Conservation (phyloP, 2,113 vertebrate genomes). For the Pardalotus punctatus region DNA sequence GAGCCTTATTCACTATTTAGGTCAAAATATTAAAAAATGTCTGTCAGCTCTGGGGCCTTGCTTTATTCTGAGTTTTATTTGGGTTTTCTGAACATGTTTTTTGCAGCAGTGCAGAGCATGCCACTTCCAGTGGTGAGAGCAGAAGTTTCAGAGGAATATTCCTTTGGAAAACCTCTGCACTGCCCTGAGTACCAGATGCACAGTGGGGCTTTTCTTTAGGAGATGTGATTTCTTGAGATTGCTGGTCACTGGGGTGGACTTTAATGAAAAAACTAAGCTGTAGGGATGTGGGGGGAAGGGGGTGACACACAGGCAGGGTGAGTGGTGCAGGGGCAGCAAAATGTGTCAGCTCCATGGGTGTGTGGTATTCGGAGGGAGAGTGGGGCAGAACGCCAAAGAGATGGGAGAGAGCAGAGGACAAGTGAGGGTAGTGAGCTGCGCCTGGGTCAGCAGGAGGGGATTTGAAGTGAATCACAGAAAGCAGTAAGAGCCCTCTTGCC, state of each 20-base stretch:
- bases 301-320: fast-evolving
- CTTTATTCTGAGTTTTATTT: not conserved
- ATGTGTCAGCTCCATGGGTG: fast-evolving
- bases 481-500: not conserved
- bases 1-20: conserved; percentile 33
- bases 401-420: not conserved
- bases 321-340: fast-evolving
- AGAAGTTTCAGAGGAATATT: not conserved
- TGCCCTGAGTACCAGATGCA: not conserved
- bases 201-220: not conserved
- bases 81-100: not conserved
- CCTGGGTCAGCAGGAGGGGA: not conserved
- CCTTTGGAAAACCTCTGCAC: fast-evolving
- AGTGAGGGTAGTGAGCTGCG: not conserved
- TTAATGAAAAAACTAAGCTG: not conserved
- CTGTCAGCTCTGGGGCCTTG: not conserved
- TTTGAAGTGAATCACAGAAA: not conserved
- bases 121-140: not conserved
- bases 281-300: not conserved
- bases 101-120: not conserved
- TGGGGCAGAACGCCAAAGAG: no score
- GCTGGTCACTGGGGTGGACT: not conserved
- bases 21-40: not conserved
- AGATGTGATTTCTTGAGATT: not conserved
- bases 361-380: not conserved